Conservation (phyloP, 2,113 vertebrate species). For the Gymnobelideus leadbeateri region DNA sequence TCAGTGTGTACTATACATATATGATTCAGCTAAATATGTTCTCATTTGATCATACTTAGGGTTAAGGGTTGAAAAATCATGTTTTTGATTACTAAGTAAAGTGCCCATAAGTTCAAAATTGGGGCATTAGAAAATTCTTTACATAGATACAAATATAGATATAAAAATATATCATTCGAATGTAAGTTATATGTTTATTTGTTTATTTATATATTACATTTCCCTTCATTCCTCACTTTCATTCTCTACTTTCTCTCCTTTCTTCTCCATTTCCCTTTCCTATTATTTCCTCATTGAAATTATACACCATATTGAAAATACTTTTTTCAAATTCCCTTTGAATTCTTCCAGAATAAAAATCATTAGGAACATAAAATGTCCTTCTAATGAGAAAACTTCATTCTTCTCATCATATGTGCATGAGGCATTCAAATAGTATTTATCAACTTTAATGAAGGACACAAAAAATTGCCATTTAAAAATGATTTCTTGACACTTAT, state of each 20-base stretch:
- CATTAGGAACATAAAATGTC: neutral
- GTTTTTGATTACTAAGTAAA: too few relatives aligned
- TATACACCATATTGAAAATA: neutral
- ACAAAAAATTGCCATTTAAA: neutral
- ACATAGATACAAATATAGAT: neutral
- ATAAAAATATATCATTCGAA: neutral
- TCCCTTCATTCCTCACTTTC: neutral
- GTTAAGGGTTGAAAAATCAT: too few relatives aligned
- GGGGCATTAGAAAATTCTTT: too few relatives aligned
- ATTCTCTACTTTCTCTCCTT: neutral
- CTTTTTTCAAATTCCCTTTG: conserved; percentile 13
- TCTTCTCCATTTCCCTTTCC: neutral
- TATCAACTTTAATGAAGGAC: neutral
- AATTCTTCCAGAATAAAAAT: neutral
- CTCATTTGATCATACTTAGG: too few relatives aligned
- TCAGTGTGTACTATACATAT: too few relatives aligned
- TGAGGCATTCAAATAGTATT: neutral
- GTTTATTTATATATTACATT: neutral
- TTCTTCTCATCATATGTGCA: neutral
- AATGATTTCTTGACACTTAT: neutral
- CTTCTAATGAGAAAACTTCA: neutral
- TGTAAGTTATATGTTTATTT: neutral
- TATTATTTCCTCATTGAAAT: neutral
- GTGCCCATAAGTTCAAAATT: too few relatives aligned
- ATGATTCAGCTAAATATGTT: too few relatives aligned